Percentiles rank a stretch among this genome's conserved stretches.
These are phyloP conservation scores for Colinus virginianus DNA, from an alignment of 2,113 vertebrate genomes.

Conservation along the genomic window DNA sequence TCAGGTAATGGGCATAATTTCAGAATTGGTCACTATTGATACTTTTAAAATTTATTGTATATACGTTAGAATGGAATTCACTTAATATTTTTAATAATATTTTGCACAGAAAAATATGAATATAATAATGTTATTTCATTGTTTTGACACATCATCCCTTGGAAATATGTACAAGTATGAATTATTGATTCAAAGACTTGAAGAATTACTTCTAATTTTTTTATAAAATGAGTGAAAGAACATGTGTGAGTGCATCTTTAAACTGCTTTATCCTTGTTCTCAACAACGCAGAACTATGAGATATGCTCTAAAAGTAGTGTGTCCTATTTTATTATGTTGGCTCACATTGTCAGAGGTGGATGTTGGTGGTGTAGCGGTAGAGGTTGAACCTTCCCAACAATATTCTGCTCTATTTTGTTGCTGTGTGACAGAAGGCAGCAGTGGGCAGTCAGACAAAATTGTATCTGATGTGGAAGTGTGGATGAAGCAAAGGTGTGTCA, in stretches of 20 bases:
- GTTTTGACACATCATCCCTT: background rate
- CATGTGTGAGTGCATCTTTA: background rate
- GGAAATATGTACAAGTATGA: background rate
- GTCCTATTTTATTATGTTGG: too few relatives aligned
- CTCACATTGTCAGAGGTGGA: too few relatives aligned
- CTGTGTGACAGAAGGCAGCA: too few relatives aligned
- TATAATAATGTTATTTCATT: background rate
- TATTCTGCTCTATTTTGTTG: too few relatives aligned
- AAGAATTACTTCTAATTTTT: background rate
- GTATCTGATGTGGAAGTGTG: background rate
- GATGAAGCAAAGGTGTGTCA: background rate
- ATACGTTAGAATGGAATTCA: background rate
- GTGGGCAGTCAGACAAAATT: background rate
- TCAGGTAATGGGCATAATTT: background rate
- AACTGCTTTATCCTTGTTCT: slow-evolving; percentile 5
- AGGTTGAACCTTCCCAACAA: too few relatives aligned
- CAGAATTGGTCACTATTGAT: background rate
- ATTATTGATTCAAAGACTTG: background rate
- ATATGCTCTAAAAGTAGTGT: too few relatives aligned
- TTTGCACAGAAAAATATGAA: background rate
- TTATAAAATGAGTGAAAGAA: background rate
- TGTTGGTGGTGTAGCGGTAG: too few relatives aligned
- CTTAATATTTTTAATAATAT: background rate
- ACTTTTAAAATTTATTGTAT: background rate
- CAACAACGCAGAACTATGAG: slow-evolving; percentile 2